A percentile compares a stretch with the other conserved stretches of the same genome.
These are phyloP conservation scores for Onthophagus sagittarius DNA, from an alignment of 2,888 invertebrate species.

Conservation along the genomic window DNA sequence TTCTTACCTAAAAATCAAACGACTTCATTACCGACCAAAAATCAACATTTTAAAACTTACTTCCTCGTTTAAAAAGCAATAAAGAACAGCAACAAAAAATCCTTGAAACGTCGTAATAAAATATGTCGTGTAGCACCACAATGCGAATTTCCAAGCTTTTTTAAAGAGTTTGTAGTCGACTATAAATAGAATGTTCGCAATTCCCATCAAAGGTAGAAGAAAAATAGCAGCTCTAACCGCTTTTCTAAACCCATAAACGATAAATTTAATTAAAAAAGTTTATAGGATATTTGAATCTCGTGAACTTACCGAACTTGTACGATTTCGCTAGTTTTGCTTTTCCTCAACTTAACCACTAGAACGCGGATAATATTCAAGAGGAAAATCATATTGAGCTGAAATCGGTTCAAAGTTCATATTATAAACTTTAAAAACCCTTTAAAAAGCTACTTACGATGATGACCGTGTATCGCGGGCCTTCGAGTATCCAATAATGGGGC, in stretches of 20 bases:
- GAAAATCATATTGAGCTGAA: slow-evolving; percentile 73
- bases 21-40: neutral
- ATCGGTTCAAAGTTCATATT: slow-evolving; percentile 25
- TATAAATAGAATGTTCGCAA: slow-evolving; percentile 74
- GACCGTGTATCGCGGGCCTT: slow-evolving; percentile 78
- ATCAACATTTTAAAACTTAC: slow-evolving; percentile 55
- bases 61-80: slow-evolving; percentile 82
- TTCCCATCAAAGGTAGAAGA: slow-evolving; percentile 74
- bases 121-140: slow-evolving; percentile 77
- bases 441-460: slow-evolving; percentile 63
- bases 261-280: neutral
- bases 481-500: slow-evolving; percentile 82
- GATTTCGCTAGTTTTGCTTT: slow-evolving; percentile 69
- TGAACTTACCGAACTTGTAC: slow-evolving; percentile 63
- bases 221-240: slow-evolving; percentile 77
- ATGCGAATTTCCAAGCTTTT: slow-evolving; percentile 65
- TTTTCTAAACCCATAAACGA: slow-evolving; percentile 55
- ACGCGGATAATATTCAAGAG: slow-evolving; percentile 77
- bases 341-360: slow-evolving; percentile 68
- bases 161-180: slow-evolving; percentile 60
- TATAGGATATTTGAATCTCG: neutral
- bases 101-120: slow-evolving; percentile 83
- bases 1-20: slow-evolving; percentile 44
- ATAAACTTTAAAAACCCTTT: neutral
- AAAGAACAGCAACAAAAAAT: slow-evolving; percentile 72